These are phyloP conservation scores for Gymnopithys bicolor DNA, from an alignment of 2,797 vertebrate genomes.

Conservation along the genomic window DNA sequence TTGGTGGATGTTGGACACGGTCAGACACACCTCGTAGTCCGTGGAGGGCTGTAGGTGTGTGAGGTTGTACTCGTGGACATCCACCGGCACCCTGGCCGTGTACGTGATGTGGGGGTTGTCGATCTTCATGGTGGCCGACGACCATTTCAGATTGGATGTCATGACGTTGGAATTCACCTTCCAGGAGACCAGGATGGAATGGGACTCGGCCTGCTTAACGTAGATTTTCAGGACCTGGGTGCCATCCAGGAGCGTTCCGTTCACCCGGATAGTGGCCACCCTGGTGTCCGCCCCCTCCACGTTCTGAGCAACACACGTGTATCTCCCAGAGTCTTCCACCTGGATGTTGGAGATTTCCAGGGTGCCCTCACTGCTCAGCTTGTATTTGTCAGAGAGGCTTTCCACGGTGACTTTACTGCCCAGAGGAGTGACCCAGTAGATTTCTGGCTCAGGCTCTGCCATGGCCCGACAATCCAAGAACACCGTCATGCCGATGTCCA, in stretches of 20 bases:
- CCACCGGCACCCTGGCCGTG: conserved; percentile 93
- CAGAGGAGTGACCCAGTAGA: conserved; percentile 96
- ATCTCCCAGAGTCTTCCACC: conserved; percentile 91
- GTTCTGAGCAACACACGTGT: conserved; percentile 94
- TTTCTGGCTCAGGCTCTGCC: conserved; percentile 95
- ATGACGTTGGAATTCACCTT: conserved; percentile 93
- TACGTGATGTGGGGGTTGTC: conserved; percentile 98
- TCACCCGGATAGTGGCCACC: conserved; percentile 89
- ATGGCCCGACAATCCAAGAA: conserved; percentile 93
- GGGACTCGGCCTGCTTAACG: conserved; percentile 90
- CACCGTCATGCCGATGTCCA: conserved; percentile 87
- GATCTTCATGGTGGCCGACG: conserved; percentile 96
- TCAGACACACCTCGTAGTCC: conserved; percentile 95
- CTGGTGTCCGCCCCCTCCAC: conserved; percentile 92
- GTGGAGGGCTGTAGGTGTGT: conserved; percentile 94
- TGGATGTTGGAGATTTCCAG: conserved; percentile 88
- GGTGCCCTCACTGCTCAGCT: conserved; percentile 88
- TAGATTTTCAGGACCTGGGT: conserved; percentile 93
- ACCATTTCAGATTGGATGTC: conserved; percentile 96
- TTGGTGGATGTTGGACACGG: conserved; percentile 91
- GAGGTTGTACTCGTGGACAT: conserved; percentile 96
- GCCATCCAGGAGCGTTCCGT: conserved; percentile 91
- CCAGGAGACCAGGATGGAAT: conserved; percentile 96
- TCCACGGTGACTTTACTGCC: conserved; percentile 91
- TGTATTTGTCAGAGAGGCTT: conserved; percentile 89